A percentile compares a stretch with the other conserved stretches of the same genome.
These are phyloP conservation scores for Donacobius atricapilla DNA, from an alignment of 2,113 vertebrate genomes.

Conservation along the genomic window DNA sequence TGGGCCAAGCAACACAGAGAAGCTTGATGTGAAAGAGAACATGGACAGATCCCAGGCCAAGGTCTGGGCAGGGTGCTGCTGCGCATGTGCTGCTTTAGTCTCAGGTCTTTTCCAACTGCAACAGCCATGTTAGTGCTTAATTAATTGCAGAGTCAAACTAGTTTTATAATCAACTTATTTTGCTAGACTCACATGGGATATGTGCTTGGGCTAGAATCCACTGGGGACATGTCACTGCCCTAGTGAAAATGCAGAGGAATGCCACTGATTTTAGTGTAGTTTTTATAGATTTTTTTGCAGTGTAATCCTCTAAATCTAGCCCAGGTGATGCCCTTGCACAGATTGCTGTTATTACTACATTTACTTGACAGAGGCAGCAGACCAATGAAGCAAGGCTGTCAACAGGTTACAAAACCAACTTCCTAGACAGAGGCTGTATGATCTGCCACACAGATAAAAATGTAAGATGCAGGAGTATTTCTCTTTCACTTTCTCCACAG, in stretches of 20 bases:
- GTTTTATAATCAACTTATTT: neutral
- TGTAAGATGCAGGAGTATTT: neutral
- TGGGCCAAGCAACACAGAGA: neutral
- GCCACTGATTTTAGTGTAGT: neutral
- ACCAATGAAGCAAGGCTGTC: neutral
- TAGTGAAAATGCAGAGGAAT: neutral
- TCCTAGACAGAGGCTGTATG: neutral
- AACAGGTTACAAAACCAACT: neutral
- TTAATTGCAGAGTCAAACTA: neutral
- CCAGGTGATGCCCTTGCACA: neutral
- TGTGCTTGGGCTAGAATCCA: neutral
- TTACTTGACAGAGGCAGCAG: neutral
- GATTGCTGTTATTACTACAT: neutral
- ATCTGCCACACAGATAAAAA: neutral
- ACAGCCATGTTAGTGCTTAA: neutral
- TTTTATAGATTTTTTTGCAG: neutral
- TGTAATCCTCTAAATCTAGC: neutral
- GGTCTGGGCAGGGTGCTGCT: neutral
- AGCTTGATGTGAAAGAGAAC: neutral
- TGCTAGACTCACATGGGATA: neutral
- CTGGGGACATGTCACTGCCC: neutral
- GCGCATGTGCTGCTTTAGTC: neutral
- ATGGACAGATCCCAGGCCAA: neutral
- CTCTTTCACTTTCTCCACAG: neutral
- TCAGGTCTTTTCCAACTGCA: neutral